Base-by-base conservation (phyloP, 2,888 invertebrate genomes). In the Polydrusus pterygomalis region DNA sequence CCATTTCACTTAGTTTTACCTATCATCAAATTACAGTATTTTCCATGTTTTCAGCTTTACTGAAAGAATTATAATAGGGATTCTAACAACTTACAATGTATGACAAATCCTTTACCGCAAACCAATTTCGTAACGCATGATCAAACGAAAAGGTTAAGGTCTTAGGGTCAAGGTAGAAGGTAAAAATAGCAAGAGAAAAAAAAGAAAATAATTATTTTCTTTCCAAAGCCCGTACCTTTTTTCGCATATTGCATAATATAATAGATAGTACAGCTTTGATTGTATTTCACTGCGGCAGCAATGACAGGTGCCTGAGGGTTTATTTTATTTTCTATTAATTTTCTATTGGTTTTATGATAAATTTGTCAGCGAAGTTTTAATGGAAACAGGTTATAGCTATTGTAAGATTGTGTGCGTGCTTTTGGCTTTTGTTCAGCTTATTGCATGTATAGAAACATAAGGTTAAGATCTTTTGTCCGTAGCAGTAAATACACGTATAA, bases 321-420 rank as follows among this genome's bases (percentile, higher is more conserved):
- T 45, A 64, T 34, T 47, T 64, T 64, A 49, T 64, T 64, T 64
- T 64, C 64, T 64, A 47, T 64, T 64, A 47, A 49, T 64, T 49
- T 49, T 64, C 63, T 60, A 60, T 60, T 60, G 58, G 18, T 38
- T 60, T 60, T 60, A 60, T 60, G 58, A 60, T 38, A 60, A 38
- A 60, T 38, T 38, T n/a, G 38, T 17, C 1, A 18, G 10, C 38
- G 11, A 34, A 38, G 18, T 60, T 60, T 60, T 60, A 60, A 60
- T 60, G 15, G 58, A 56, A 56, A 60, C 30, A 38, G 38, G 38
- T 38, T 17, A 40, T 40, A 40, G 43, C n/a, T 7, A 43, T n/a
- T 6, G 2, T 43, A 43, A 13, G 13, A 43, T 43, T 43, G 6
- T 43, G 43, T 6, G 1, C 1, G n/a, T 43, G 9, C n/a, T 40